These are phyloP conservation scores for Alaudala cheleensis DNA, from an alignment of 2,113 vertebrate species.

Conservation along the genomic window DNA sequence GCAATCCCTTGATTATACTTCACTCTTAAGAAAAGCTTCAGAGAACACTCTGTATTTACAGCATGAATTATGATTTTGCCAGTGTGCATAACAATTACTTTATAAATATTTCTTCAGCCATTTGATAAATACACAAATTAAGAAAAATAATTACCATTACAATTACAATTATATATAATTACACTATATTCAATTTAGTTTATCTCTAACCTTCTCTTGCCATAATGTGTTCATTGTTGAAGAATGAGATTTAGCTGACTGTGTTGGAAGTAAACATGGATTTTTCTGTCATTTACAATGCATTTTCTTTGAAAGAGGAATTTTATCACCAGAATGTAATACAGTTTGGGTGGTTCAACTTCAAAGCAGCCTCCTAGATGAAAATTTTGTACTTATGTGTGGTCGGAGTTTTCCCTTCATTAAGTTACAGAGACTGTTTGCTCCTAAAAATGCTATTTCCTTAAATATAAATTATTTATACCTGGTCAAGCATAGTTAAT, in stretches of 20 bases:
- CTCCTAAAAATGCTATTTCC: background rate
- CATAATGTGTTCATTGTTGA: background rate
- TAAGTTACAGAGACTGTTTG: background rate
- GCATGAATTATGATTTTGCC: constrained; percentile 31
- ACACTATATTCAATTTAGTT: constrained; percentile 22
- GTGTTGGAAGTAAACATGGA: background rate
- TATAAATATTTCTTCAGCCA: constrained; percentile 56
- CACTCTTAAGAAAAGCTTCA: constrained; percentile 47
- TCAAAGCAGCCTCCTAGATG: background rate
- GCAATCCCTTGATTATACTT: constrained; percentile 49
- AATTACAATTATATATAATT: constrained; percentile 62
- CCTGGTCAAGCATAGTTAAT: background rate
- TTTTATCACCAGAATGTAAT: background rate
- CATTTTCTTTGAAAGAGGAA: background rate
- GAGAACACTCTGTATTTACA: constrained; percentile 39
- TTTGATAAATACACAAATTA: constrained; percentile 59
- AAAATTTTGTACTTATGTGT: background rate
- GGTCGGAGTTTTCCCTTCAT: background rate
- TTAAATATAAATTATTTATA: background rate
- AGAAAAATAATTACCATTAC: constrained; percentile 54
- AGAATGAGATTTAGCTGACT: constrained; percentile 27
- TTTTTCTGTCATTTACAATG: background rate
- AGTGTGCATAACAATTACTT: constrained; percentile 42
- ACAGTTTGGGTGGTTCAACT: background rate
- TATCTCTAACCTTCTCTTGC: constrained; percentile 34